phyloP scores from a whole-genome alignment of 1,140 invertebrate species.

The Adelges cooleyi region DNA sequence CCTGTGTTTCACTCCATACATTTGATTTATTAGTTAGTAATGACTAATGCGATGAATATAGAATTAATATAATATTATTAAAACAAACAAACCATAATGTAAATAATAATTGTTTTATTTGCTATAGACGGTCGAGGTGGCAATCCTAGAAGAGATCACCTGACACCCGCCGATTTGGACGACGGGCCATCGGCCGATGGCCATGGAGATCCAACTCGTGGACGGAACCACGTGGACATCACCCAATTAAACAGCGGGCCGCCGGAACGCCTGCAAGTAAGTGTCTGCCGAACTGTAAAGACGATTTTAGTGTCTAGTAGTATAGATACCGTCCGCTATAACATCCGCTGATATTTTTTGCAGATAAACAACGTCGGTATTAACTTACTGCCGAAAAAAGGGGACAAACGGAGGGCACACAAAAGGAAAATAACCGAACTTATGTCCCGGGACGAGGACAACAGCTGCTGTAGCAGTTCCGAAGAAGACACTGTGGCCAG shows the following conservation, averaged over 20 bases:
- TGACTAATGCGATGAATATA: no score
- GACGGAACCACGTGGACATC: slow-evolving; percentile 43
- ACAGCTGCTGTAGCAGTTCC: slow-evolving; percentile 42
- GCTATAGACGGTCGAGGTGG: slow-evolving; percentile 21
- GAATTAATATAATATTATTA: no score
- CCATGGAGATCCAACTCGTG: slow-evolving; percentile 41
- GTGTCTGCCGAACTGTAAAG: no score
- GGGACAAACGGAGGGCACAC: slow-evolving; percentile 34
- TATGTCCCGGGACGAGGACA: slow-evolving; percentile 40
- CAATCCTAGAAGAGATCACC: slow-evolving; percentile 35
- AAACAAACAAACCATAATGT: no score
- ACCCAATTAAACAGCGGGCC: slow-evolving; percentile 36
- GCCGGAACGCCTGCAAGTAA: slow-evolving; percentile 12
- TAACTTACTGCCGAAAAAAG: slow-evolving; percentile 32
- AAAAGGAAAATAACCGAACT: slow-evolving; percentile 42
- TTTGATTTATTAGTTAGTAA: no score
- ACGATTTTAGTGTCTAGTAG: no score
- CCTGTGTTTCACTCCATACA: no score
- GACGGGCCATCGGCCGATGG: slow-evolving; percentile 42
- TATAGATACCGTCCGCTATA: no score
- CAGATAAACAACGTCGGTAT: slow-evolving; percentile 26
- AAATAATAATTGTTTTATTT: no score
- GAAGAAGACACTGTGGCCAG: slow-evolving; percentile 43
- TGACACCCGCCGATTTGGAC: slow-evolving; percentile 43
- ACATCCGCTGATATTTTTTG: no score